Evolutionary conservation across 2,797 vertebrate species (phyloP).

Genomic region (Lepilemur septentrionalis): DNA sequence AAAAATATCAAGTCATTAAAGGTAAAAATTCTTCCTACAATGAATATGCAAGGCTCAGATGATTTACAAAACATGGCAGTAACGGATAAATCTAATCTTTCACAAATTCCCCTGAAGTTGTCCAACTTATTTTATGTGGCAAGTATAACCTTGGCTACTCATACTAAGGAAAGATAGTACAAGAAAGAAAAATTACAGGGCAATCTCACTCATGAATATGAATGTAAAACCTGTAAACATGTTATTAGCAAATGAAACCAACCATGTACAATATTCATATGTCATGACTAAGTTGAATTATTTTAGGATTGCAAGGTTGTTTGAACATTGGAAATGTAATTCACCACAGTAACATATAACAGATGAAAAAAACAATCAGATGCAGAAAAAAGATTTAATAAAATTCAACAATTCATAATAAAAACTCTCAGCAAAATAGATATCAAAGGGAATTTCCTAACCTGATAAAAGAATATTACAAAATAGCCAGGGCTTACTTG

Average conservation of each 20-base stretch:
- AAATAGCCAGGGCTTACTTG: constrained; percentile 6
- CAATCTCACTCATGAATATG: constrained; percentile 16
- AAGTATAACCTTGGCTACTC: neutral
- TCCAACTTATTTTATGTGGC: neutral
- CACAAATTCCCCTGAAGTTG: neutral
- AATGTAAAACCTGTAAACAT: neutral
- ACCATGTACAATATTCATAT: neutral
- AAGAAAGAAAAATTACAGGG: constrained; percentile 31
- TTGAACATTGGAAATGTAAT: constrained; percentile 34
- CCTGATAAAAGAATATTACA: neutral
- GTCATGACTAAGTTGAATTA: constrained; percentile 23
- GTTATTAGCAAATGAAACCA: constrained; percentile 39
- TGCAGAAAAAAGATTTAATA: constrained; percentile 31
- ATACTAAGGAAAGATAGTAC: neutral
- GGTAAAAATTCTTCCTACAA: neutral
- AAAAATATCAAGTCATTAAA: neutral
- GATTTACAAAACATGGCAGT: neutral
- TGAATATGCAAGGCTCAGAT: neutral
- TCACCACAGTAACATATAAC: constrained; percentile 33
- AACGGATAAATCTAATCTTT: constrained; percentile 22
- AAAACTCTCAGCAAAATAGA: constrained; percentile 14
- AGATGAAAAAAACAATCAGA: constrained; percentile 12
- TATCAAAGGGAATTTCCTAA: neutral
- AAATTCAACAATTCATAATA: constrained; percentile 13
- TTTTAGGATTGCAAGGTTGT: constrained; percentile 26